Base-by-base conservation (phyloP, 2,797 vertebrate genomes). In the Megalops cyprinoides region DNA sequence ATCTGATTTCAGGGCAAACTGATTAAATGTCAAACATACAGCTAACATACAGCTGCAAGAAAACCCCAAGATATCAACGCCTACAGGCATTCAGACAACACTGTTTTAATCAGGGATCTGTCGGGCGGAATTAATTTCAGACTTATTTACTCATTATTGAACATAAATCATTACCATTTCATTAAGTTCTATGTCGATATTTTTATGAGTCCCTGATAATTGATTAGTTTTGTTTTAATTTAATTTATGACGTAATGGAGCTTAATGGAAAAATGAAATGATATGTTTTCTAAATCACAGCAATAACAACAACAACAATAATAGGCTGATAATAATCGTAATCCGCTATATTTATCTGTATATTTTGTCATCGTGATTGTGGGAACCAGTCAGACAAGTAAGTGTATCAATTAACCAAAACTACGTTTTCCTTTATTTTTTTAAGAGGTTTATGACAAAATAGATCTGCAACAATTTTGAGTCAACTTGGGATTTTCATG, bases 41-140 rank as follows among this genome's bases (percentile, higher is more conserved):
- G 92, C 90, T 91, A 94, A 92, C 91, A 93, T 90, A 69, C 49
- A 58, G 92, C 90, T 91, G 92, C 91, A 91, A 93, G 91, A 91
- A 93, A 91, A 94, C 90, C 95, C 94, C 90, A 85, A 89, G 87
- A 90, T 88, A 84, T 87, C 90, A 89, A 91, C 94, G 88, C 91
- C 92, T 93, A 94, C 94, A 91, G 90, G 92, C 90, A 88, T 90
- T 87, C 92, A 92, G 90, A 90, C 91, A 91, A 92, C 86, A 90
- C 90, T 87, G 90, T 93, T 95, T 94, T 94, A 93, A 95, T 94
- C 91, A 94, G 90, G 90, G 88, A 89, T 92, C 92, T 86, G 92
- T 90, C 89, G 87, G 87, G 90, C 91, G 89, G 88, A 86, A 87
- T 83, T 79, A 84, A 60, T 87, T 85, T 79, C 80, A 79, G 78